These are phyloP conservation scores for Hirtodrosophila cameraria DNA, from an alignment of 2,888 invertebrate genomes.

Conservation along the genomic window DNA sequence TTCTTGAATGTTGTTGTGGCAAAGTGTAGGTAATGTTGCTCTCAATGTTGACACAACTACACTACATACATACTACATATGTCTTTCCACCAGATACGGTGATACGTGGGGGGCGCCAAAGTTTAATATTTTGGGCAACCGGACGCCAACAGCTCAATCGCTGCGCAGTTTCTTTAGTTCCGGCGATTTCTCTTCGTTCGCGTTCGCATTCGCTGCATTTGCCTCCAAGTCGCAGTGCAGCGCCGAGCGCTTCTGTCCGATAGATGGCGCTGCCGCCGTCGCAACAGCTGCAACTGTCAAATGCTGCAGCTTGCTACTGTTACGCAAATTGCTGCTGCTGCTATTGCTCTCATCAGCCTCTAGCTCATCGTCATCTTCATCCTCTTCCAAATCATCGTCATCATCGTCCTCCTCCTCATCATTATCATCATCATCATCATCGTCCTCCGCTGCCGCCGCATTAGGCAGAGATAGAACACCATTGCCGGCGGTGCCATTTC, in stretches of 20 bases:
- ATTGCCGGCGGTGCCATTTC: constrained; percentile 68
- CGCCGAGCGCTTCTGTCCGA: constrained; percentile 72
- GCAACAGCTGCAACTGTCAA: constrained; percentile 49
- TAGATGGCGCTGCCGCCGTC: constrained; percentile 47
- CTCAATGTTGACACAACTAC: constrained; percentile 67
- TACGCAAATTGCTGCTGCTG: constrained; percentile 65
- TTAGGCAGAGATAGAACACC: constrained; percentile 24
- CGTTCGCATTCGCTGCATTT: constrained; percentile 17
- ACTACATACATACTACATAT: constrained; percentile 78
- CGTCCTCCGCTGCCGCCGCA: constrained; percentile 25
- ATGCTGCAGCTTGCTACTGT: constrained; percentile 64
- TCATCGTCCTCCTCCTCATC: constrained; percentile 50
- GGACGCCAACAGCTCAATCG: constrained; percentile 72
- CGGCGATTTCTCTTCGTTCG: constrained; percentile 76
- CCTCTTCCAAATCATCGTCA: constrained; percentile 63
- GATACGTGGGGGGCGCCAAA: background rate
- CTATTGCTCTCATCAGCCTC: constrained; percentile 76
- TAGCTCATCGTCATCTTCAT: constrained; percentile 66
- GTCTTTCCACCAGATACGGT: constrained; percentile 75
- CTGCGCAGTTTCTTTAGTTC: constrained; percentile 83
- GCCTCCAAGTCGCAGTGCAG: constrained; percentile 66
- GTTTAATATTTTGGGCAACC: constrained; percentile 5
- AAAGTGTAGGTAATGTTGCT: constrained; percentile 80
- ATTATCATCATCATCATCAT: constrained; percentile 54
- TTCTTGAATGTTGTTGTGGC: constrained; percentile 80